Evolutionary conservation across 2,797 vertebrate species (phyloP), one percentile per base, ranked within the genome.

Genomic region (Chromis chromis): DNA sequence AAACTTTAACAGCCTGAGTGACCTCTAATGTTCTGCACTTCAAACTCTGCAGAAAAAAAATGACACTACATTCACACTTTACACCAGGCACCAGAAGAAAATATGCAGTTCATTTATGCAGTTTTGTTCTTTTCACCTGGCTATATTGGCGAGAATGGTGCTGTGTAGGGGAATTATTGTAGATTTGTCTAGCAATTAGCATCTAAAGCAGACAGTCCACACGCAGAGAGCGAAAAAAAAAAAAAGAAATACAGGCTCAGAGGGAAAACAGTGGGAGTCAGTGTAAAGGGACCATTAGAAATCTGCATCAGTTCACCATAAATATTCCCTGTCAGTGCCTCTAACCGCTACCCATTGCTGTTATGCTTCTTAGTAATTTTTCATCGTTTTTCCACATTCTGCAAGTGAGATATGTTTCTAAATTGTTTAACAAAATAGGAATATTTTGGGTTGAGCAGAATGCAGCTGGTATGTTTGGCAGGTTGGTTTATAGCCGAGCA

Each of bases 381-480:
- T 73, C 58, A 63, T 74, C 16, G 52, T 68, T 70, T 67, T 65
- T 66, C 71, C 25, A 54, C 56, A 14, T 56, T 70, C 55, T 50
- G 53, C 3, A 72, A 65, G 49, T 46, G 61, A 79, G 39, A 56
- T 67, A 56, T 78, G 49, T 65, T 68, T 72, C 50, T 79, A 65
- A 83, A 60, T 65, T 27, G 19, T 74, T 55, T 55, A 44, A 61
- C 40, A 58, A 76, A 73, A 33, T 22, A 25, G 14, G 27, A 55
- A 52, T 70, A 59, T 65, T 79, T 84, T 65, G 56, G 63, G 33
- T 81, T 46, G 62, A 82, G 70, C 70, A 77, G 69, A 84, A 68
- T 75, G 64, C 74, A 79, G 54, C 71, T 79, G 69, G 60, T 58
- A 19, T 56, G 48, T 74, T 82, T 83, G 81, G 74, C 79, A 78